These are phyloP conservation scores for Drosophila lacertosa DNA, from an alignment of 1,140 invertebrate genomes.

Conservation along the genomic window DNA sequence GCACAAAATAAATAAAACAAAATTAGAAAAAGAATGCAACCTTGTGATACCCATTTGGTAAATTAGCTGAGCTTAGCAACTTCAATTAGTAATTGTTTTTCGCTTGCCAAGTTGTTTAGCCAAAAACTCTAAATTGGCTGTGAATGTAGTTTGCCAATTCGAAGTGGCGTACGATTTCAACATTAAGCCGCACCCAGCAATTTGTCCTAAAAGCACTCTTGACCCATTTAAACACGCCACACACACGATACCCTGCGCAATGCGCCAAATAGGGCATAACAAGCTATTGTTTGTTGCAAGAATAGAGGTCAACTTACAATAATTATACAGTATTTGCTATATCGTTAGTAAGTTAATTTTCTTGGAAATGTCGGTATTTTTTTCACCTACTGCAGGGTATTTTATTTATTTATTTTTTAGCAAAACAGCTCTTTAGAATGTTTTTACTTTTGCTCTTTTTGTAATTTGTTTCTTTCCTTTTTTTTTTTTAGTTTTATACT, in stretches of 20 bases:
- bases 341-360: too few species aligned
- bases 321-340: too few species aligned
- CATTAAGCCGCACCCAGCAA: slow-evolving; percentile 62
- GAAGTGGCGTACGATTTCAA: slow-evolving; percentile 53
- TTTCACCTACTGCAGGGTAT: slow-evolving; percentile 2
- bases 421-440: neutral
- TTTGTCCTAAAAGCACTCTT: slow-evolving; percentile 75
- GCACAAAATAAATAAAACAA: slow-evolving; percentile 6
- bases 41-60: slow-evolving; percentile 12
- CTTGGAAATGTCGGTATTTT: too few species aligned
- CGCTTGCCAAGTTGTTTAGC: slow-evolving; percentile 48
- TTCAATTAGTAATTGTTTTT: slow-evolving; percentile 23
- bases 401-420: slow-evolving; percentile 1
- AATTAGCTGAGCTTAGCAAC: slow-evolving; percentile 33
- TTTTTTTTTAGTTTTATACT: slow-evolving; percentile 11
- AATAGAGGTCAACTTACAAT: too few species aligned
- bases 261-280: neutral
- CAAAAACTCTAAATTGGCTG: slow-evolving; percentile 43
- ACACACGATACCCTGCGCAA: slow-evolving; percentile 13
- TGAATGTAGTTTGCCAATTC: slow-evolving; percentile 37
- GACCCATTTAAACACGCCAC: slow-evolving; percentile 61
- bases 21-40: slow-evolving; percentile 16
- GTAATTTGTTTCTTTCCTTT: too few species aligned
- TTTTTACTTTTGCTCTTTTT: neutral
- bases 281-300: neutral